phyloP scores from a whole-genome alignment of 2,888 invertebrate species.

The Oligia fasciuncula region DNA sequence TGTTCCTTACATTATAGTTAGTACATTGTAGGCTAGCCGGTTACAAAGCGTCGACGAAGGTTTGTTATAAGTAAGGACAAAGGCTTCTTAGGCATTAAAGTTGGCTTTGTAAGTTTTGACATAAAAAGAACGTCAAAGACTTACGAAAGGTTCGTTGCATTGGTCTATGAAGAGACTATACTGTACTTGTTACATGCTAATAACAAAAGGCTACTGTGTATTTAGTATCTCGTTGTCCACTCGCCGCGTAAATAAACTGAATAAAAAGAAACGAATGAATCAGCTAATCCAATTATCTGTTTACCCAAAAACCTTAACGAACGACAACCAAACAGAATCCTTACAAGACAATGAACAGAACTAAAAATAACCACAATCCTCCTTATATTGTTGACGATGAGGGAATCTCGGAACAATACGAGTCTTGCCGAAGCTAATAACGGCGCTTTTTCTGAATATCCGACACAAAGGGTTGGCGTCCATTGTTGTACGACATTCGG shows the following conservation, averaged over 20 bases:
- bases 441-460: constrained; percentile 43
- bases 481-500: constrained; percentile 56
- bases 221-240: not conserved
- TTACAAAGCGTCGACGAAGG: not conserved
- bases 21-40: constrained; percentile 1
- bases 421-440: constrained; percentile 48
- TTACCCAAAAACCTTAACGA: constrained; percentile 13
- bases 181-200: not conserved
- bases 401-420: constrained; percentile 50
- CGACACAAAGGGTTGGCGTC: constrained; percentile 46
- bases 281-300: constrained; percentile 37
- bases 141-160: not conserved
- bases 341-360: constrained; percentile 40
- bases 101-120: not conserved
- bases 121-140: not conserved
- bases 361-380: constrained; percentile 20
- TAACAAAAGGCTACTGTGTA: not conserved
- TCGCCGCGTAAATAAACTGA: not conserved
- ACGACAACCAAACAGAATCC: constrained; percentile 9
- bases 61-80: not conserved
- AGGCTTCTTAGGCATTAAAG: not conserved
- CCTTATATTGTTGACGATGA: constrained; percentile 17
- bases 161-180: not conserved
- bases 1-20: not conserved
- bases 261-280: constrained; percentile 12